Percentiles rank a stretch among this genome's conserved stretches.
Evolutionary conservation across 2,888 invertebrate genomes (phyloP).

Genomic region (Hydrotaea diabolus): DNA sequence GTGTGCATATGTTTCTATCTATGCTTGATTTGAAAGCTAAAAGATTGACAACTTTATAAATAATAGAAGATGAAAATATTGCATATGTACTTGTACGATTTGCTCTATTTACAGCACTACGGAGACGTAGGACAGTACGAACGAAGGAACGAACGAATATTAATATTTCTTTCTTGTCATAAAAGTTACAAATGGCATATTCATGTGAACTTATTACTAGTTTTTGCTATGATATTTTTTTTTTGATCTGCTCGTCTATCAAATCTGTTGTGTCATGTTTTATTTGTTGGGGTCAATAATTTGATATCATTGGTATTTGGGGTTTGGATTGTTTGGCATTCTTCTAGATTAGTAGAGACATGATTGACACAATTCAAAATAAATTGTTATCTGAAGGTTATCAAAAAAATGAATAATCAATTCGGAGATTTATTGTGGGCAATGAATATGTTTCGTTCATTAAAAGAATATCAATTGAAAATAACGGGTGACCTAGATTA

Average conservation of each 20-base stretch:
- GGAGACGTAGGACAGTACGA: neutral
- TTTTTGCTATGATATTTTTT: neutral
- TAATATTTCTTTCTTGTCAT: conserved; percentile 3
- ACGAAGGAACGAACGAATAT: too few relatives aligned
- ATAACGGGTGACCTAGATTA: too few relatives aligned
- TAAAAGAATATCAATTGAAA: too few relatives aligned
- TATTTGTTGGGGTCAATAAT: conserved; percentile 35
- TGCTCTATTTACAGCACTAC: neutral
- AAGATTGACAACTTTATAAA: conserved; percentile 49
- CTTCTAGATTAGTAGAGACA: conserved; percentile 23
- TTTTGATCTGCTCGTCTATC: neutral
- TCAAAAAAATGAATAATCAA: neutral
- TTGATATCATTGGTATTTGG: conserved; percentile 2
- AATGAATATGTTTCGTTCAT: neutral
- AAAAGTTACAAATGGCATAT: conserved; percentile 29
- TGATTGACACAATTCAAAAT: conserved; percentile 35
- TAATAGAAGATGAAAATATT: conserved; percentile 7
- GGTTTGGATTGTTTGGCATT: conserved; percentile 19
- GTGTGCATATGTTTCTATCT: neutral
- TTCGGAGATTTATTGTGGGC: neutral
- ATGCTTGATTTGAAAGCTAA: conserved; percentile 24
- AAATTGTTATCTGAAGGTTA: neutral
- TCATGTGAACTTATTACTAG: conserved; percentile 27
- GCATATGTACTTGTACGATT: neutral
- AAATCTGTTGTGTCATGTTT: conserved; percentile 29